A percentile compares a stretch with the other conserved stretches of the same genome.
These are phyloP conservation scores for Steromphala cineraria DNA, from an alignment of 2,888 invertebrate species.

Conservation along the genomic window DNA sequence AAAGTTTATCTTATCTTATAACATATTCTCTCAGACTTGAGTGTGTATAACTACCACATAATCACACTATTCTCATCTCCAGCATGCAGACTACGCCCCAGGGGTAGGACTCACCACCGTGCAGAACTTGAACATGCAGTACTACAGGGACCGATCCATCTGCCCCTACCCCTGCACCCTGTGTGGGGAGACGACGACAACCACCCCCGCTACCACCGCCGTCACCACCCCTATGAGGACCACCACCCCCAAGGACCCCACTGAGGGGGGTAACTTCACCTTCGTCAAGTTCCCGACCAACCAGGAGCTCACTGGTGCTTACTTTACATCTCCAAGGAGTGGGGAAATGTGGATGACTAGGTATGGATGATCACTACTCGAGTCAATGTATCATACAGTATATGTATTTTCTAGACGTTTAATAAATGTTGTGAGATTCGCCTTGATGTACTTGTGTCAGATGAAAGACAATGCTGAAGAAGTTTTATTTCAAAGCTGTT, in stretches of 20 bases:
- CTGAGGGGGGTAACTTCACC: slow-evolving; percentile 36
- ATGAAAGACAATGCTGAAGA: no score
- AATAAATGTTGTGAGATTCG: no score
- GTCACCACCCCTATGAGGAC: slow-evolving; percentile 29
- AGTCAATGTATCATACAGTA: no score
- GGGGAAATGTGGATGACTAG: slow-evolving; percentile 28
- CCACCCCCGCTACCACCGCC: slow-evolving; percentile 28
- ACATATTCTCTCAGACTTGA: no score
- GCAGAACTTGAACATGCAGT: neutral
- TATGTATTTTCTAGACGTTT: no score
- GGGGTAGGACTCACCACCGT: neutral
- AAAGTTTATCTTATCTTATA: no score
- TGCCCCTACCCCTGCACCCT: slow-evolving; percentile 39
- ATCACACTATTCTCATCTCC: no score
- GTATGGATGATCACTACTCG: slow-evolving; percentile 31
- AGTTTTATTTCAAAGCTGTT: no score
- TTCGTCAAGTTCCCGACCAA: slow-evolving; percentile 43
- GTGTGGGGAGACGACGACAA: slow-evolving; percentile 44
- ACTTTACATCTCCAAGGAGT: slow-evolving; percentile 4
- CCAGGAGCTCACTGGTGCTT: slow-evolving; percentile 62
- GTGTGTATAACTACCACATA: no score
- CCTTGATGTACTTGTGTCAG: no score
- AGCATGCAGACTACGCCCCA: slow-evolving; percentile 25
- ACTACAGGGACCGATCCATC: neutral
- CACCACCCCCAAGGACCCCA: slow-evolving; percentile 36